These are phyloP conservation scores for Leptinotarsa undecemlineata DNA, from an alignment of 1,140 invertebrate species.

Conservation along the genomic window DNA sequence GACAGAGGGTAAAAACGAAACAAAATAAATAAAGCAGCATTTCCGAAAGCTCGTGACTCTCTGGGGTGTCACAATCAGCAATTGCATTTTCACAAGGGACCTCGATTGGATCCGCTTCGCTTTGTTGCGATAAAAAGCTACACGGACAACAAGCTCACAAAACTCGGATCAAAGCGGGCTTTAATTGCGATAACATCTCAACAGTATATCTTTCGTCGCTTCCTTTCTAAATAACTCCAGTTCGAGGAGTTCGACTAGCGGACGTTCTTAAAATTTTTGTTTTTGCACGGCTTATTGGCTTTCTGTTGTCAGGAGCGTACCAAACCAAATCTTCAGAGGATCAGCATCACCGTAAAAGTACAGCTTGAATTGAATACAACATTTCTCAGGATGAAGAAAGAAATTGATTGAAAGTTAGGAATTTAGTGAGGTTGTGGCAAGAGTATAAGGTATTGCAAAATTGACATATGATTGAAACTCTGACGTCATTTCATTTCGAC, in stretches of 20 bases:
- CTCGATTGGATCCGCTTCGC: constrained; percentile 16
- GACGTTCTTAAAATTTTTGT: background rate
- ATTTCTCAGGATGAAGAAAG: too few species aligned
- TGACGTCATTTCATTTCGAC: too few species aligned
- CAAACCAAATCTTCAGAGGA: too few species aligned
- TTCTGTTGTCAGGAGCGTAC: too few species aligned
- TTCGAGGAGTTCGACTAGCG: background rate
- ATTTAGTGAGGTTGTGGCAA: too few species aligned
- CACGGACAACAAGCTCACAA: constrained; percentile 23
- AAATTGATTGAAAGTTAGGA: too few species aligned
- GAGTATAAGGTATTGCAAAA: too few species aligned
- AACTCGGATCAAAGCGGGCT: constrained; percentile 19
- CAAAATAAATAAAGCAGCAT: constrained; percentile 15
- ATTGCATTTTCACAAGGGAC: constrained; percentile 22
- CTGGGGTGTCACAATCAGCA: constrained; percentile 29
- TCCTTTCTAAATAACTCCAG: constrained; percentile 5
- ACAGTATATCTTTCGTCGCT: constrained; percentile 3
- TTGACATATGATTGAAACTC: too few species aligned
- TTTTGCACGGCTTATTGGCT: background rate
- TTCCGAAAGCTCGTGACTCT: constrained; percentile 20
- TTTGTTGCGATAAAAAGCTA: constrained; percentile 26
- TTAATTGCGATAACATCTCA: constrained; percentile 17
- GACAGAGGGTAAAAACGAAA: constrained; percentile 14
- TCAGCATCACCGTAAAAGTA: too few species aligned
- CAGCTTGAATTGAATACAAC: too few species aligned